Conservation (phyloP, 2,888 invertebrate genomes). For the Sarcophaga caerulescens region DNA sequence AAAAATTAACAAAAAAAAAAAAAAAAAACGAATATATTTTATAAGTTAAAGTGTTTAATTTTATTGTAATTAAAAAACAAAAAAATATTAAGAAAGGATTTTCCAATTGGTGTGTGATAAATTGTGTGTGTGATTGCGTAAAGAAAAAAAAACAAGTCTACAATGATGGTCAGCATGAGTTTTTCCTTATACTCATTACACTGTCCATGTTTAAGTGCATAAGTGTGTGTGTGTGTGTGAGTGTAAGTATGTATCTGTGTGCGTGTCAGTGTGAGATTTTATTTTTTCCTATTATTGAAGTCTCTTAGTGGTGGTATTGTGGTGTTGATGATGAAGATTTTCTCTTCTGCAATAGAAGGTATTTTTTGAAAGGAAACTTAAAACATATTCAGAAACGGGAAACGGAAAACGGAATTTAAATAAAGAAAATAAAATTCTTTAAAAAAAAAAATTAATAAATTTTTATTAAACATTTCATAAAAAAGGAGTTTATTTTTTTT, state of each 20-base stretch:
- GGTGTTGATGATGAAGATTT: not conserved
- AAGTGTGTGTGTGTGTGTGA: not conserved
- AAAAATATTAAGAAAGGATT: slow-evolving; percentile 19
- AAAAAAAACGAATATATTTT: not conserved
- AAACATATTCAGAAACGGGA: too few species aligned
- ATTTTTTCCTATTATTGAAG: slow-evolving; percentile 1
- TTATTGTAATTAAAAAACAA: not conserved
- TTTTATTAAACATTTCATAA: not conserved
- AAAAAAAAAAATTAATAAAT: not conserved
- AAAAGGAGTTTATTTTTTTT: slow-evolving; percentile 1
- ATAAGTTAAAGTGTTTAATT: not conserved
- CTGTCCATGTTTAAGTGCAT: not conserved
- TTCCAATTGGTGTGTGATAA: not conserved
- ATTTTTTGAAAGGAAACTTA: not conserved
- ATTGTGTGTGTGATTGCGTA: slow-evolving; percentile 59
- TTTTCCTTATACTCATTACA: slow-evolving; percentile 42
- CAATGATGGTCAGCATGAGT: slow-evolving; percentile 40
- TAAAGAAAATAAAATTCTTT: not conserved
- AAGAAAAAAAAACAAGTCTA: slow-evolving; percentile 12
- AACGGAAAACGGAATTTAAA: not conserved
- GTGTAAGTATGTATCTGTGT: not conserved
- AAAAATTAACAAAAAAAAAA: slow-evolving; percentile 19
- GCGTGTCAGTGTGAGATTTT: not conserved
- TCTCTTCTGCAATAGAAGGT: slow-evolving; percentile 1
- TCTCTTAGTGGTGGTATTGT: not conserved